Evolutionary conservation across 2,888 invertebrate species (phyloP).

Genomic region (Chaetogeoica ovagalla): DNA sequence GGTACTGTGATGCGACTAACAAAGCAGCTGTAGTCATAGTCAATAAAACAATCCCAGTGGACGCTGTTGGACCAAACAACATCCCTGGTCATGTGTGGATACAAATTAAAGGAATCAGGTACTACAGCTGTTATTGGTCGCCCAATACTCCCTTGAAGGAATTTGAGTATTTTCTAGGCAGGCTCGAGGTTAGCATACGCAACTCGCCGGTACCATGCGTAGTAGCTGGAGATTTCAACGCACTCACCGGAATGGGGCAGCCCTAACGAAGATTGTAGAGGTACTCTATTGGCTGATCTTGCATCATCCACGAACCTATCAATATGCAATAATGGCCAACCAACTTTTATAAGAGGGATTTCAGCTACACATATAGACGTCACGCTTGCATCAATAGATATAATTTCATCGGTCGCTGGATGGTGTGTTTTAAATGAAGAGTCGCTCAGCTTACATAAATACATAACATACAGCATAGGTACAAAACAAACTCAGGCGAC

Average conservation of each 20-base stretch:
- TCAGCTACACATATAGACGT: neutral
- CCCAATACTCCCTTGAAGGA: neutral
- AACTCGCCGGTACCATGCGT: neutral
- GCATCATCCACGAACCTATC: neutral
- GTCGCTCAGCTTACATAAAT: neutral
- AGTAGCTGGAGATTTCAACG: neutral
- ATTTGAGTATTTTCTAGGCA: neutral
- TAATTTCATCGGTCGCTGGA: neutral
- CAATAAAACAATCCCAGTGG: too few species aligned
- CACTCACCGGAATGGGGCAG: neutral
- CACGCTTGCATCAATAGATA: neutral
- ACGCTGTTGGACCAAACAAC: too few species aligned
- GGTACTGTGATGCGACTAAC: too few species aligned
- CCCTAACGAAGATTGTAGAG: neutral
- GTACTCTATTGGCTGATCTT: neutral
- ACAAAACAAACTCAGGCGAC: neutral
- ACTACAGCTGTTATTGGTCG: neutral
- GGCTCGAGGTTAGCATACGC: neutral
- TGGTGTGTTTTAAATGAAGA: neutral
- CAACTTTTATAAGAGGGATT: neutral
- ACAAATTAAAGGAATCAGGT: neutral
- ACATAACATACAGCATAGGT: neutral
- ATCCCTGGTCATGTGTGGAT: too few species aligned
- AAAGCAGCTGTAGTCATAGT: too few species aligned
- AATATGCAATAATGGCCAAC: neutral